Evolutionary conservation across 2,113 vertebrate genomes (phyloP), one percentile per base, ranked within the genome.

Genomic region (Peromyscus polionotus): DNA sequence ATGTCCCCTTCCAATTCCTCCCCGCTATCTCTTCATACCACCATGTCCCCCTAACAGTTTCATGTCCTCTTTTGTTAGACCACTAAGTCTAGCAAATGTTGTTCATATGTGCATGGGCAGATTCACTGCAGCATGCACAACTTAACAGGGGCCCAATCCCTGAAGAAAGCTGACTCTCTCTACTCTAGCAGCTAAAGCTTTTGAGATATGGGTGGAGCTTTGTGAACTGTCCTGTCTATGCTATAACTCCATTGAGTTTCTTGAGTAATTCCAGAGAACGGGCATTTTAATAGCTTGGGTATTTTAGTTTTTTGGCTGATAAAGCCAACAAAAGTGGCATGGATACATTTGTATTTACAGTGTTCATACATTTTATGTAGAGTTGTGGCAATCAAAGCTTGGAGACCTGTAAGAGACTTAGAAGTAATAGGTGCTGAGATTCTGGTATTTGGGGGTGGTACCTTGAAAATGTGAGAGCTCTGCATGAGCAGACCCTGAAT

Each of bases 211-310:
- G 12, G 39, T 45, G 26, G 83, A 16, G 39, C 42, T 86, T 86
- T 65, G 42, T 45, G 26, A 65, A 65, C 28, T 67, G 39, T 65
- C 26, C 4, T 45, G 9, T 65, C 39, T 67, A 11, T 67, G 84
- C 42, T 86, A 6, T n/a, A 77, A 92, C n/a, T 36, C 33, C 39
- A 22, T 92, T 63, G 54, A 48, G 5, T 97, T 94, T 92, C 67
- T 95, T 93, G 67, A 28, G 31, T 88, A 79, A 91, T 89, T 91
- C 24, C 42, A 42, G 31, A 59, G 33, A 93, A 95, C 72, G 51
- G 61, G 77, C 90, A 5, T 24, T 91, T 94, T 7, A 39, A 88
- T 80, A 72, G 20, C 24, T 76, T 76, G 45, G 57, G 11, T 86
- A 73, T 39, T 73, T 73, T 20, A 73, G 61, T 90, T 84, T 65